Evolutionary conservation across 2,888 invertebrate species (phyloP), one percentile per base, ranked within the genome.

Genomic region (Acanthoscelides obtectus): DNA sequence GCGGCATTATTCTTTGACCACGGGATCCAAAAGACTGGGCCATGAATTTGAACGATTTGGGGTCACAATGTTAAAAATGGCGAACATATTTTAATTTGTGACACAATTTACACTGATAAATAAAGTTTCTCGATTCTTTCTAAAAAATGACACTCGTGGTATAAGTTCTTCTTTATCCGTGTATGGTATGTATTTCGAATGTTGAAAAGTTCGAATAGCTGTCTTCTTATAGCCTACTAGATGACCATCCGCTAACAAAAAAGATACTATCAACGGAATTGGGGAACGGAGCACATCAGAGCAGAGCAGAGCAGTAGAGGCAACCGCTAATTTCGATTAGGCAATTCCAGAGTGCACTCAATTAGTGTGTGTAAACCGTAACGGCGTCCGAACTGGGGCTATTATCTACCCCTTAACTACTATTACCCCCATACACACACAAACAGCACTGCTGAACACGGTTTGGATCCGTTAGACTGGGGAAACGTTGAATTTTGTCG

Each of bases 321-420:
- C 75, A 77, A 72, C 77, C 79, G 80, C 79, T 82, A 82, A 82
- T 81, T 81, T 79, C 78, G 77, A 78, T 79, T 77, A 78, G 79
- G 78, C 81, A 78, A 81, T 80, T 81, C 80, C 80, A 45, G 45
- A 80, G 80, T 82, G 81, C 80, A 81, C 80, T 81, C 82, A 82
- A 83, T 83, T 83, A 82, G 72, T 66, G 81, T 77, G 79, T 80
- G 79, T 77, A 78, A 81, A 81, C 79, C 79, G 79, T 79, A 79
- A 79, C 79, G 80, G 77, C 79, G 78, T 77, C 79, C 45, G 17
- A 45, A 80, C 80, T 78, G 79, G 78, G 77, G 79, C 81, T 80
- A 82, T 83, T 83, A 83, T 83, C 82, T 81, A 79, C 80, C 81
- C 81, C 82, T 81, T 81, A 79, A 81, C 82, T 81, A 78, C 81